Evolutionary conservation across 1,140 invertebrate genomes (phyloP).

Genomic region (Limonius californicus): DNA sequence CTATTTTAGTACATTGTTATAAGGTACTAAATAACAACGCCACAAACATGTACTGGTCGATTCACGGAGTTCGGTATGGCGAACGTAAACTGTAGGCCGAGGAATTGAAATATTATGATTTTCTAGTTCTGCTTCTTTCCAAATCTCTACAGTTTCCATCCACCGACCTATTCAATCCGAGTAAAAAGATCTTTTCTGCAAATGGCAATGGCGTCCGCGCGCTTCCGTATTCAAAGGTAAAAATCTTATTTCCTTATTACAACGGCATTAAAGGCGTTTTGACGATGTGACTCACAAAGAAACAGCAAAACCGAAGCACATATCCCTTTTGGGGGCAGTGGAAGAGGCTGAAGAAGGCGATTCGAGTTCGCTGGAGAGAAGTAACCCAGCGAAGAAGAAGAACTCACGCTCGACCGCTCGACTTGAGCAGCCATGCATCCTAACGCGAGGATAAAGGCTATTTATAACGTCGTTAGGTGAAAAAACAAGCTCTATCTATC

Average conservation of each 20-base stretch:
- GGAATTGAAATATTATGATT: too few species aligned
- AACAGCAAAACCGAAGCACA: neutral
- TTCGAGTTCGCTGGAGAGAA: neutral
- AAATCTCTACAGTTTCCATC: too few species aligned
- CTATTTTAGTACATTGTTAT: too few species aligned
- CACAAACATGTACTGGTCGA: too few species aligned
- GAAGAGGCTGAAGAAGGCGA: neutral
- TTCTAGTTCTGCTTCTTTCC: too few species aligned
- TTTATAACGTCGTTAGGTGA: slow-evolving; percentile 14
- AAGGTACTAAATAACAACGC: too few species aligned
- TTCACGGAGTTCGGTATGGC: too few species aligned
- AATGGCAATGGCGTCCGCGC: neutral
- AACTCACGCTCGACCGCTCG: slow-evolving; percentile 12
- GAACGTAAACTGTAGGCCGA: too few species aligned
- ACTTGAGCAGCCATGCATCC: slow-evolving; percentile 17
- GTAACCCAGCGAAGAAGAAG: neutral
- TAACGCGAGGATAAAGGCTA: slow-evolving; percentile 16
- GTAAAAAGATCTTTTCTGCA: neutral
- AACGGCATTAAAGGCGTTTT: slow-evolving; percentile 1
- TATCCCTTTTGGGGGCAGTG: neutral
- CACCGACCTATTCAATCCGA: neutral
- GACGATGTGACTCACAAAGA: neutral
- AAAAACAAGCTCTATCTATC: slow-evolving; percentile 17
- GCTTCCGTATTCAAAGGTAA: neutral
- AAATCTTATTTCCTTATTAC: slow-evolving; percentile 12